Conservation (phyloP, 2,113 vertebrate species). For the Callaeas wilsoni region DNA sequence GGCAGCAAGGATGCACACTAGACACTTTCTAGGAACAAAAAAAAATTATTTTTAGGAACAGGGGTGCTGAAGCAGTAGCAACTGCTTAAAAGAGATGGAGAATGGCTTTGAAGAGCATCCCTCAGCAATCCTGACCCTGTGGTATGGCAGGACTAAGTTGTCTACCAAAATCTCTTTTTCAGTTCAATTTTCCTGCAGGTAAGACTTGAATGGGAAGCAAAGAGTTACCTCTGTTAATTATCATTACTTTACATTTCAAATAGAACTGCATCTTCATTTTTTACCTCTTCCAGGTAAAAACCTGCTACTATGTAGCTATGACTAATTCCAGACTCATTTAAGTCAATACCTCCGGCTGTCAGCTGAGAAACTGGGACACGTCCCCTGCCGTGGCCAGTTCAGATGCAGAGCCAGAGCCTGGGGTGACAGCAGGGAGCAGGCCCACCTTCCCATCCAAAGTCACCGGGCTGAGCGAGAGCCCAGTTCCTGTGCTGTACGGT, state of each 20-base stretch:
- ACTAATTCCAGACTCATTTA: not conserved
- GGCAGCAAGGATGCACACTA: not conserved
- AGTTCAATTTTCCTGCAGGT: not conserved
- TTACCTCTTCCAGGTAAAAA: not conserved
- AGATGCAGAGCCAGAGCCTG: not conserved
- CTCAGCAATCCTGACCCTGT: not conserved
- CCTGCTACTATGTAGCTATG: not conserved
- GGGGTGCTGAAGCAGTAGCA: not conserved
- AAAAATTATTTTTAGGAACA: not conserved
- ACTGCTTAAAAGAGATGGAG: not conserved
- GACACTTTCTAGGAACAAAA: not conserved
- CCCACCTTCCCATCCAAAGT: not conserved
- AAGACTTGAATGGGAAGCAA: not conserved
- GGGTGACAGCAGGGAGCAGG: not conserved
- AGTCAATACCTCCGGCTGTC: not conserved
- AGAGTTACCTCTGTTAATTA: not conserved
- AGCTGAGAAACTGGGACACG: not conserved
- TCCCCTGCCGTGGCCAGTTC: not conserved
- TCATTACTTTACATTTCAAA: not conserved
- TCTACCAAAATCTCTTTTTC: not conserved
- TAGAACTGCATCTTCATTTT: not conserved
- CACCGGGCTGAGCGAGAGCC: accelerated
- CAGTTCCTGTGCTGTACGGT: accelerated
- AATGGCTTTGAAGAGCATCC: not conserved
- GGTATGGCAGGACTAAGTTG: not conserved